phyloP scores from a whole-genome alignment of 2,888 invertebrate genomes.

The Oligia latruncula region DNA sequence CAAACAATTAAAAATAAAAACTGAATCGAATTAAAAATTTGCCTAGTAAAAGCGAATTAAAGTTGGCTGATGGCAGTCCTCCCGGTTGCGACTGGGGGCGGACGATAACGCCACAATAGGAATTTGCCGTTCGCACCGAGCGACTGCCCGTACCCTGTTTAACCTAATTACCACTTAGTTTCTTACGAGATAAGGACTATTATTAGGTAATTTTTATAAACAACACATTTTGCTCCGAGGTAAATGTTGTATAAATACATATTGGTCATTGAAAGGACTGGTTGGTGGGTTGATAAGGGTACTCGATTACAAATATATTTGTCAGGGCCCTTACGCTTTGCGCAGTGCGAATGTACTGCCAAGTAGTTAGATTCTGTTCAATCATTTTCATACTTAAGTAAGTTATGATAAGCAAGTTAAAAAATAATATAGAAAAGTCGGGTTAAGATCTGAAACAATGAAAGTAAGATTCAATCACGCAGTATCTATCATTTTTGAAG shows the following conservation, averaged over 20 bases:
- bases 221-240: conserved; percentile 57
- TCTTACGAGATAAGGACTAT: conserved; percentile 73
- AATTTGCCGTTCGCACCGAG: conserved; percentile 81
- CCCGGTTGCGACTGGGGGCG: conserved; percentile 78
- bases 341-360: background rate
- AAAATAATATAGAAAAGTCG: background rate
- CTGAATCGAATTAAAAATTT: conserved; percentile 84
- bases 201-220: conserved; percentile 74
- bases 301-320: conserved; percentile 46
- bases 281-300: conserved; percentile 49
- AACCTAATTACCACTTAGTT: conserved; percentile 82
- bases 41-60: conserved; percentile 85
- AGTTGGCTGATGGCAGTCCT: conserved; percentile 80
- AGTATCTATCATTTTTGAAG: background rate
- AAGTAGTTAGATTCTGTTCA: background rate
- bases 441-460: background rate
- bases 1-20: conserved; percentile 65
- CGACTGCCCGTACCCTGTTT: conserved; percentile 77
- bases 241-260: conserved; percentile 58
- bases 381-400: background rate
- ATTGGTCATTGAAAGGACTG: conserved; percentile 58
- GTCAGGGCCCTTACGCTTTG: conserved; percentile 18
- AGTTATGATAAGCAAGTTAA: background rate
- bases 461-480: background rate
- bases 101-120: conserved; percentile 87